Evolutionary conservation across 2,797 vertebrate genomes (phyloP), one percentile per base, ranked within the genome.

Genomic region (Silurus aristotelis): DNA sequence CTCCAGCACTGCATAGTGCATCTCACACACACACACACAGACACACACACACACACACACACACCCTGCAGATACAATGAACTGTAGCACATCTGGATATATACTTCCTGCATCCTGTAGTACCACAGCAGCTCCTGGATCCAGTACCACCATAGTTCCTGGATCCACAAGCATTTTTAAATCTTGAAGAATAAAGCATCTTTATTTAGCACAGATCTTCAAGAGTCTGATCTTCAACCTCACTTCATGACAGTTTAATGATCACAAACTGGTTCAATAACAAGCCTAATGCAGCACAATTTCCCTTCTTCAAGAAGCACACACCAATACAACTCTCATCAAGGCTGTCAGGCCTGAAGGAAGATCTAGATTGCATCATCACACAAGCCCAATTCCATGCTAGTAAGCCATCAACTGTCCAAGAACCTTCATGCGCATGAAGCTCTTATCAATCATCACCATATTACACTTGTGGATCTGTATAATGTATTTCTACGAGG

Each of bases 1-100:
- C 84, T 84, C 89, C 72, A 77, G 38, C 25, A 86, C 70, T 85
- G 66, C 67, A 83, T 60, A 80, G 84, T 64, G 75, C 73, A 70
- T 67, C 83, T 38, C 52, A 56, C 77, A 61, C 70, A 77, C 83
- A 70, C 80, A 71, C 73, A 31, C 80, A 61, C 73, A 63, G n/a
- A 85, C 85, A 52, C 55, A 83, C 27, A 38, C 31, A 63, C 31
- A 85, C 85, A 52, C 55, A 38, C 66, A 80, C 60, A 72, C 76
- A 81, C 70, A 70, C n/a, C 85, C 68, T 83, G 66, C 85, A 85
- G 64, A 64, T 70, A 82, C 73, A 80, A 82, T 38, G 6, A 25
- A 87, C 73, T 82, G 22, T 48, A 64, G 60, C 20, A 79, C 20
- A 79, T 46, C 43, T 46, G 58, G 76, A 86, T 82, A 48, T 79